These are phyloP conservation scores for Uromys caudimaculatus DNA, from an alignment of 2,797 vertebrate species.

Conservation along the genomic window DNA sequence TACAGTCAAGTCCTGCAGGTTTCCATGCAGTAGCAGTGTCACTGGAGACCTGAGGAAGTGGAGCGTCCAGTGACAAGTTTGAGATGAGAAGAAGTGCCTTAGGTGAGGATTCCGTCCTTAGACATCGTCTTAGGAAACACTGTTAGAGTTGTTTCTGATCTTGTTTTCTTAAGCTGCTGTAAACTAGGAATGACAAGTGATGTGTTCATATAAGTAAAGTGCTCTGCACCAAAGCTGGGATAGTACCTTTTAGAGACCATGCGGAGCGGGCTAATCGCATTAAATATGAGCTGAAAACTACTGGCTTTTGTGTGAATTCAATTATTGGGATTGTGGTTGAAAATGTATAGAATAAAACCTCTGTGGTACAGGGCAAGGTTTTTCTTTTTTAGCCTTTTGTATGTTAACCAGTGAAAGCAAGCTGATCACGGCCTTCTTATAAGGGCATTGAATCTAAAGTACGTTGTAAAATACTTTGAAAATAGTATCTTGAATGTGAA, in stretches of 20 bases:
- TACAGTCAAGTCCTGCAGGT: slow-evolving; percentile 67
- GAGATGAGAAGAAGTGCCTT: slow-evolving; percentile 77
- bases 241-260: slow-evolving; percentile 68
- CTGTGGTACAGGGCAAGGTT: not conserved
- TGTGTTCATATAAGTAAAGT: slow-evolving; percentile 45
- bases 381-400: slow-evolving; percentile 55
- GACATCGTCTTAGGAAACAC: slow-evolving; percentile 64
- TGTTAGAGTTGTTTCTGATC: slow-evolving; percentile 58
- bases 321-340: slow-evolving; percentile 60
- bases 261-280: slow-evolving; percentile 39
- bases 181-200: slow-evolving; percentile 50
- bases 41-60: slow-evolving; percentile 63
- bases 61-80: slow-evolving; percentile 34
- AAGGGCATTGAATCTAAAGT: slow-evolving; percentile 59
- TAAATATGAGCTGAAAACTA: slow-evolving; percentile 62
- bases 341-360: slow-evolving; percentile 40
- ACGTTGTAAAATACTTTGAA: slow-evolving; percentile 65
- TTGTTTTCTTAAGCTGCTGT: slow-evolving; percentile 60
- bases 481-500: slow-evolving; percentile 57
- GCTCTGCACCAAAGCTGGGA: slow-evolving; percentile 45
- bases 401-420: slow-evolving; percentile 46
- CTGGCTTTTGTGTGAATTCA: slow-evolving; percentile 63
- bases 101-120: slow-evolving; percentile 56
- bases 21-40: slow-evolving; percentile 65
- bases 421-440: slow-evolving; percentile 23